These are phyloP conservation scores for Heloderma charlesbogerti DNA, from an alignment of 2,113 vertebrate genomes.

Conservation along the genomic window DNA sequence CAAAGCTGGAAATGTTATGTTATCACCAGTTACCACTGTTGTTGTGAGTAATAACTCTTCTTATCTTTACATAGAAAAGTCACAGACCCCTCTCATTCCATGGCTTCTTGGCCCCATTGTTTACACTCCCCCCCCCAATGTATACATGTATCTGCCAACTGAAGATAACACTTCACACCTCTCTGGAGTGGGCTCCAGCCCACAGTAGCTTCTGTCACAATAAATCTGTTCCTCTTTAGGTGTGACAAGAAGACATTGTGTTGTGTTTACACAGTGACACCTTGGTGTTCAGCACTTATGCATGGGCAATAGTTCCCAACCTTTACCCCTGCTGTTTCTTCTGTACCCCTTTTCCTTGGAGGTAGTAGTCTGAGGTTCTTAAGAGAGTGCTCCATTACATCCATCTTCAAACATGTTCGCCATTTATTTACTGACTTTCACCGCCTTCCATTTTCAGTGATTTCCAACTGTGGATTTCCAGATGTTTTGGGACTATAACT, in stretches of 20 bases:
- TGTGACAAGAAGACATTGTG: not conserved
- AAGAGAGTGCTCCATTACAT: not conserved
- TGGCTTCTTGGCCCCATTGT: not conserved
- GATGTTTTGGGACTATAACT: too few relatives aligned
- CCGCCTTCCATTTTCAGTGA: too few relatives aligned
- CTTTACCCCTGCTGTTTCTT: not conserved
- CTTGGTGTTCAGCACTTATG: not conserved
- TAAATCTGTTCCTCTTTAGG: not conserved
- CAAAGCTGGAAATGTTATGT: not conserved
- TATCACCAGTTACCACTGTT: not conserved
- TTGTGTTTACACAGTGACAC: not conserved
- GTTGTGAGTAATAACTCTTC: not conserved
- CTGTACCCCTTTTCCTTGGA: not conserved
- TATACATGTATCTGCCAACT: not conserved
- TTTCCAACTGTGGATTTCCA: too few relatives aligned
- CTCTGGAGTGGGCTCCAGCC: not conserved
- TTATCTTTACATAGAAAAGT: not conserved
- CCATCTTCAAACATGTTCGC: not conserved
- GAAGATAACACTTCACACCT: not conserved
- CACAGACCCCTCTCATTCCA: not conserved
- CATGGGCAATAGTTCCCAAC: too few relatives aligned
- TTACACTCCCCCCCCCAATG: too few relatives aligned
- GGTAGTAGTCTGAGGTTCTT: not conserved
- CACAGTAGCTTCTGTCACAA: not conserved
- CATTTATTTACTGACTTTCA: too few relatives aligned